Evolutionary conservation across 2,113 vertebrate species (phyloP).

Genomic region (Leptosomus discolor): DNA sequence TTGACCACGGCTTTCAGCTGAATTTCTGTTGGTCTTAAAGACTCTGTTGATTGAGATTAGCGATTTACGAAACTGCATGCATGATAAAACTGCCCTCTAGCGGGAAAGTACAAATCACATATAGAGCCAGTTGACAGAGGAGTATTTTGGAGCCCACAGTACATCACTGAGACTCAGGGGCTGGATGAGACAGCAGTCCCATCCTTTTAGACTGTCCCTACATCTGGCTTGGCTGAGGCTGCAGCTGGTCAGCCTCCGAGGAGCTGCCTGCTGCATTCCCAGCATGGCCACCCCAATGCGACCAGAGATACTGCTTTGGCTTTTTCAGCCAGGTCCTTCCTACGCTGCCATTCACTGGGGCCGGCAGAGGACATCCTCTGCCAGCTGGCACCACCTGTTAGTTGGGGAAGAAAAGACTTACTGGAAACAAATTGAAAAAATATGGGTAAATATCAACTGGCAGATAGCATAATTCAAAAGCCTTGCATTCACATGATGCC

Average conservation of each 20-base stretch:
- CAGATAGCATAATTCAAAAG: neutral
- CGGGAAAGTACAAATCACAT: neutral
- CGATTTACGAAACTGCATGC: neutral
- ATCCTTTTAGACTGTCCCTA: neutral
- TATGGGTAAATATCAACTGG: neutral
- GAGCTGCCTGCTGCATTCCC: neutral
- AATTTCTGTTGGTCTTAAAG: neutral
- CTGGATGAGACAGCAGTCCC: neutral
- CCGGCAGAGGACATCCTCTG: neutral
- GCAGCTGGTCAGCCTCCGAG: neutral
- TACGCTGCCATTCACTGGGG: neutral
- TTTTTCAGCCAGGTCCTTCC: neutral
- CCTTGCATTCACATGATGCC: neutral
- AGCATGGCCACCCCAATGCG: accelerated
- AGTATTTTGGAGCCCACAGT: neutral
- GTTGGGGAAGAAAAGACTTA: neutral
- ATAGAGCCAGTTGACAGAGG: neutral
- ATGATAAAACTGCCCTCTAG: slow-evolving; percentile 33
- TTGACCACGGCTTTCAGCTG: accelerated
- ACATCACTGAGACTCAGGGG: neutral
- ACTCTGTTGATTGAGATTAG: neutral
- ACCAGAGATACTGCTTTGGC: neutral
- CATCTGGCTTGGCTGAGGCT: neutral
- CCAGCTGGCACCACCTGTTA: neutral
- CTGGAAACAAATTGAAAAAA: neutral